Evolutionary conservation across 30 jellyfish, hydroid and myxozoan species (phyloP).

Genomic region (Nemopilema nomurai): DNA sequence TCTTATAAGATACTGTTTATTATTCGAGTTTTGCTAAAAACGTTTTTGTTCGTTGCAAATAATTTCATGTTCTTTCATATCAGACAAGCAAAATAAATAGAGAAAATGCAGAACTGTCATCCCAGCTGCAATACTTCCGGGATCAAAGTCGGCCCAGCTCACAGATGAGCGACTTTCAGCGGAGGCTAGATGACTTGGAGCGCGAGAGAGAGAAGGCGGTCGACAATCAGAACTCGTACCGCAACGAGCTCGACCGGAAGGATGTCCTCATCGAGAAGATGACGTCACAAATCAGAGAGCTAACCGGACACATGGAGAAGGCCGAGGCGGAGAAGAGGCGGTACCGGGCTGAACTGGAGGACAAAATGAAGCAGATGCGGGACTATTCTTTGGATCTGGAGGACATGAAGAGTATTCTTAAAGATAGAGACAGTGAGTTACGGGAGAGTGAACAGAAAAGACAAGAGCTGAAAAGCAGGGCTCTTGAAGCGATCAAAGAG

Average conservation of each 20-base stretch:
- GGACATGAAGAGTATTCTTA: slow-evolving; percentile 33
- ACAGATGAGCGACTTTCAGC: slow-evolving; percentile 26
- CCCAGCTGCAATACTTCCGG: slow-evolving; percentile 27
- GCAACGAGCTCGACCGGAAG: slow-evolving; percentile 55
- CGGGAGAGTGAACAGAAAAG: slow-evolving; percentile 59
- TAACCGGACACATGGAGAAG: slow-evolving; percentile 38
- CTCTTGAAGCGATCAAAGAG: slow-evolving; percentile 79
- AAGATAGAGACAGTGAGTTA: slow-evolving; percentile 37
- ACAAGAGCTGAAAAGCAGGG: slow-evolving; percentile 76
- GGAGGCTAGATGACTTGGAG: slow-evolving; percentile 44
- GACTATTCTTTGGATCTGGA: slow-evolving; percentile 42
- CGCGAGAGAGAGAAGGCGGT: slow-evolving; percentile 17
- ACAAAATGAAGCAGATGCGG: slow-evolving; percentile 46
- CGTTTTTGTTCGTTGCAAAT: background rate
- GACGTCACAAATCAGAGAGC: slow-evolving; percentile 66
- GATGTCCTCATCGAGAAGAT: slow-evolving; percentile 49
- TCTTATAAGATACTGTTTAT: too few species aligned
- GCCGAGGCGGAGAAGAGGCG: slow-evolving; percentile 66
- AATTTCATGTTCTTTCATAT: background rate
- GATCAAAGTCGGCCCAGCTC: slow-evolving; percentile 37
- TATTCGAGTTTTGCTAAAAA: background rate
- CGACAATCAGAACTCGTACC: slow-evolving; percentile 18
- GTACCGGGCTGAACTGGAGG: slow-evolving; percentile 41
- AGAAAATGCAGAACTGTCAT: slow-evolving; percentile 24
- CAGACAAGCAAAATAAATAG: slow-evolving; percentile 35